Evolutionary conservation across 2,113 vertebrate genomes (phyloP), one percentile per base, ranked within the genome.

Genomic region (Myotis davidii): DNA sequence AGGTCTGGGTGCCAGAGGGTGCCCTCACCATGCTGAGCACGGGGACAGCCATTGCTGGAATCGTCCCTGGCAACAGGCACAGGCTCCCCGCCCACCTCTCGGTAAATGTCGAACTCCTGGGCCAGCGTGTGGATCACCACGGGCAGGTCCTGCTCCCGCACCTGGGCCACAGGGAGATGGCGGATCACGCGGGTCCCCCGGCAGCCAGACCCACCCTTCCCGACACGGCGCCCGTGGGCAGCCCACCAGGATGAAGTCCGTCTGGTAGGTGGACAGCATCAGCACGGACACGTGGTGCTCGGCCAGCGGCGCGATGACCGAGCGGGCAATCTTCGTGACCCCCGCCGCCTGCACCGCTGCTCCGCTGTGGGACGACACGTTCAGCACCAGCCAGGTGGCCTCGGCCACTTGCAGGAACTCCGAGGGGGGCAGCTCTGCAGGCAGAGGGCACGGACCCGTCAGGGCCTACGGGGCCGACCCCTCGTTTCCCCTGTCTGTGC

Each of bases 201-300:
- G 21, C 12, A 2, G 37, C 61, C 45, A 0, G 0, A 9, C 5
- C 34, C 39, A 2, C 8, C 39, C 42, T 21, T 21, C 18, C 7
- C 12, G 0, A 17, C 32, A 4, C 29, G 9, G 5, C n/a, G 48
- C 10, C 70, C 9, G 27, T 1, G 1, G 67, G 56, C 37, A 65
- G 91, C 96, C 85, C 70, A 97, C 96, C 67, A 97, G 88, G 72
- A 96, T 97, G 85, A 97, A 94, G 95, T 96, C 97, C 0, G 96
- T 97, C 94, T 97, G 97, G 88, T 97, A 97, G 0, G 97, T 97
- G 69, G 97, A 98, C 82, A 99, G 98, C 99, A 99, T 99, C 93
- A 99, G 98, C 90, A 99, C 99, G 0, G 99, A 99, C 72, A 99
- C 99, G 0, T 99, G 99, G 98, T 99, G 99, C 98, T 99, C 99